phyloP scores from a whole-genome alignment of 2,113 vertebrate genomes.

The Gallinago media region DNA sequence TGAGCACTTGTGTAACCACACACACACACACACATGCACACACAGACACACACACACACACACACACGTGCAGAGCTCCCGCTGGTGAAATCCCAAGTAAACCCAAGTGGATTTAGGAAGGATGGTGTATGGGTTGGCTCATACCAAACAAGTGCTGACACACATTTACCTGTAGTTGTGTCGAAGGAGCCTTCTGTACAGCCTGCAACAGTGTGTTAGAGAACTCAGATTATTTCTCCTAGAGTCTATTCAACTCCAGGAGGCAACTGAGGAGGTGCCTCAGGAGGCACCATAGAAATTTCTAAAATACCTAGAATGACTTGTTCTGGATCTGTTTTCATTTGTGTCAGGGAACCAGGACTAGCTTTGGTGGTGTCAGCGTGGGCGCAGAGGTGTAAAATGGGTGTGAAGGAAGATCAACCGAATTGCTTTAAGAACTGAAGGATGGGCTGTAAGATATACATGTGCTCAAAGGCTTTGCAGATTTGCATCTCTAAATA shows the following conservation, averaged over 20 bases:
- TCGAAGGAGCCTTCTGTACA: neutral
- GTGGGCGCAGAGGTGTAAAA: neutral
- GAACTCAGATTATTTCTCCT: neutral
- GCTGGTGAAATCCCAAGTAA: neutral
- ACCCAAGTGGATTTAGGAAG: neutral
- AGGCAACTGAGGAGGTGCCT: neutral
- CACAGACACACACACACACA: too few relatives aligned
- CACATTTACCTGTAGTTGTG: neutral
- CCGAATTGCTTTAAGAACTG: neutral
- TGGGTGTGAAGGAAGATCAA: constrained; percentile 6
- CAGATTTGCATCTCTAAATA: constrained; percentile 50
- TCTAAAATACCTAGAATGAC: neutral
- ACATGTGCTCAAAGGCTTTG: neutral
- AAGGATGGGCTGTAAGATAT: neutral
- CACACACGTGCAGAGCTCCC: neutral
- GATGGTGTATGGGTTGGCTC: neutral
- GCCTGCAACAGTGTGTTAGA: neutral
- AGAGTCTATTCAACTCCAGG: neutral
- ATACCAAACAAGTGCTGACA: neutral
- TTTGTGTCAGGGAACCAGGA: neutral
- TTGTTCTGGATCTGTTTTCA: neutral
- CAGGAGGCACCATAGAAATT: neutral
- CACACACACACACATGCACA: too few relatives aligned
- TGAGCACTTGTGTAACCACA: fast-evolving
- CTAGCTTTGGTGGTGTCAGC: neutral